A percentile compares a stretch with the other conserved stretches of the same genome.
phyloP scores from a whole-genome alignment of 2,113 vertebrate species.

The Mustelus asterias region DNA sequence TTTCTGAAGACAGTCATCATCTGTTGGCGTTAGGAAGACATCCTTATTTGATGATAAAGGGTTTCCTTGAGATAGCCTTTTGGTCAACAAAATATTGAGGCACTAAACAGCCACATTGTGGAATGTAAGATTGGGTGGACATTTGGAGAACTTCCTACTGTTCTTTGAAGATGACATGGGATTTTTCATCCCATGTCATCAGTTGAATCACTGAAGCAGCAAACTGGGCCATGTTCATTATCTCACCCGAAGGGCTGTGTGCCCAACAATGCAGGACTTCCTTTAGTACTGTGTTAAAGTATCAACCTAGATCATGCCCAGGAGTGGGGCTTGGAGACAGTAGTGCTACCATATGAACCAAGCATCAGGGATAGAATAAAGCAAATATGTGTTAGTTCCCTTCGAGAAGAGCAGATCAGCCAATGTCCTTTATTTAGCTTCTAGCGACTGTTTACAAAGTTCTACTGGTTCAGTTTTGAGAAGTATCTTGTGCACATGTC shows the following conservation, averaged over 20 bases:
- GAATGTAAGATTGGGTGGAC: too few relatives aligned
- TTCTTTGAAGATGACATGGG: neutral
- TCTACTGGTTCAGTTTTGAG: neutral
- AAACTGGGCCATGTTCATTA: neutral
- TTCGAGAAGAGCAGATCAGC: neutral
- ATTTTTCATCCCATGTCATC: neutral
- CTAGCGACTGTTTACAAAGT: neutral
- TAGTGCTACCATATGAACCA: neutral
- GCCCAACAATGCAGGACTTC: neutral
- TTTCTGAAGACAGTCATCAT: neutral
- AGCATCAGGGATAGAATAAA: neutral
- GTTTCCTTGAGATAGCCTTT: neutral
- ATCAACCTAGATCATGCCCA: neutral
- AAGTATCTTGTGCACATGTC: neutral
- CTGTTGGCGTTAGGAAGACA: neutral
- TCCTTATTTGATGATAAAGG: neutral
- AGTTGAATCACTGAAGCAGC: neutral
- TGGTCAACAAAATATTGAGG: neutral
- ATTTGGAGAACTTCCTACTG: neutral
- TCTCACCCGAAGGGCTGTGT: neutral
- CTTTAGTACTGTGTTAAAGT: neutral
- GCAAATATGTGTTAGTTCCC: neutral
- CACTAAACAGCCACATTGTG: too few relatives aligned
- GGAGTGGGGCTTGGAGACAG: neutral
- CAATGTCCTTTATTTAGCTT: neutral